These are phyloP conservation scores for Orthosia gothica DNA, from an alignment of 2,888 invertebrate genomes.

Conservation along the genomic window DNA sequence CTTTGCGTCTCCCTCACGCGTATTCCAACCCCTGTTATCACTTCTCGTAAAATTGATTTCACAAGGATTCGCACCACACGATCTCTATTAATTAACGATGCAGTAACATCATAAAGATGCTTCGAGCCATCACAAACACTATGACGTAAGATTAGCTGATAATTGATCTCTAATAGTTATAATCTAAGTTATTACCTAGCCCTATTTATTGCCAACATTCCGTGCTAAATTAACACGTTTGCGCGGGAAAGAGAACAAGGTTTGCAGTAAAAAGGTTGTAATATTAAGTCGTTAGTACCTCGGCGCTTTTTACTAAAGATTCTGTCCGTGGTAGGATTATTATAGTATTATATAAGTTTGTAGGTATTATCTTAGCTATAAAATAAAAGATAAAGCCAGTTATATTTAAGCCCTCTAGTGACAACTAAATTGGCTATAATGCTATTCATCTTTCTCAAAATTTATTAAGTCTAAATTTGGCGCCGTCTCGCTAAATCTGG, in stretches of 20 bases:
- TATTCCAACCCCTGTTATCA: background rate
- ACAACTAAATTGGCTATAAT: background rate
- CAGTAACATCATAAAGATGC: constrained; percentile 8
- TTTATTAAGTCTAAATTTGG: background rate
- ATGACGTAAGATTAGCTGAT: constrained; percentile 37
- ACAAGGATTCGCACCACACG: background rate
- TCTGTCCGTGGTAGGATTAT: background rate
- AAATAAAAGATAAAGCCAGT: background rate
- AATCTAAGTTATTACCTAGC: constrained; percentile 45
- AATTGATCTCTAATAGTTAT: constrained; percentile 55
- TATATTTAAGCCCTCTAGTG: background rate
- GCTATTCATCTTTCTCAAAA: background rate
- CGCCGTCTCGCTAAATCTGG: background rate
- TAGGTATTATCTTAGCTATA: background rate
- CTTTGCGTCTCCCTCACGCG: too few species aligned
- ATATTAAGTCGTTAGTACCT: constrained; percentile 10
- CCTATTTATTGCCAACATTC: constrained; percentile 53
- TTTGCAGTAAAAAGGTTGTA: constrained; percentile 55
- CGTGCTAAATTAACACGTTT: constrained; percentile 48
- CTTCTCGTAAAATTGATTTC: background rate
- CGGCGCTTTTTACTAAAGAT: constrained; percentile 32
- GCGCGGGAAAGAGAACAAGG: constrained; percentile 56
- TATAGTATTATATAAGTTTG: background rate
- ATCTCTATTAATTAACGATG: background rate
- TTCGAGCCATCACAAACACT: background rate